A percentile compares a stretch with the other conserved stretches of the same genome.
These are phyloP conservation scores for Ctena decussata DNA, from an alignment of 2,888 invertebrate species.

Conservation along the genomic window DNA sequence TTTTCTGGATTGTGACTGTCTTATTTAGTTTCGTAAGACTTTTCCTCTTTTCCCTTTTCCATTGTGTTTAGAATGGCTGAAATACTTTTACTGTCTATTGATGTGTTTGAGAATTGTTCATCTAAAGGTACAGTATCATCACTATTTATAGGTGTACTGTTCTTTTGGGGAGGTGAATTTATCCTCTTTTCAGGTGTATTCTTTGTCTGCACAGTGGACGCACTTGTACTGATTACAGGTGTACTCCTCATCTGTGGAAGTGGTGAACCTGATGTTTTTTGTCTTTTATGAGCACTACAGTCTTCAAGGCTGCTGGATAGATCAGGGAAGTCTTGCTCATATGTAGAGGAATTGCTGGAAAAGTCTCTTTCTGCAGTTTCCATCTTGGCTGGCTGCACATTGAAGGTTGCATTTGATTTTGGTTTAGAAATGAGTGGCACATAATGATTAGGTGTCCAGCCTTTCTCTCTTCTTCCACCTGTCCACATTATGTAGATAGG, in stretches of 20 bases:
- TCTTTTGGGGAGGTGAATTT: background rate
- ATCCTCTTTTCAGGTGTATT: background rate
- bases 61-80: background rate
- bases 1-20: too few species aligned
- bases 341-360: too few species aligned
- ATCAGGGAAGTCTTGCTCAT: background rate
- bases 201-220: background rate
- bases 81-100: background rate
- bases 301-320: background rate
- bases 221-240: background rate
- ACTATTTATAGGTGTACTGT: background rate
- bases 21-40: too few species aligned
- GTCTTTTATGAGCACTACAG: background rate
- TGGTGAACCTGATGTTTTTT: background rate
- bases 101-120: background rate
- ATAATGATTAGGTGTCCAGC: background rate
- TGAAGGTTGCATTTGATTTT: background rate
- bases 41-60: too few species aligned
- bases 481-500: background rate
- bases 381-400: too few species aligned
- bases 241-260: background rate
- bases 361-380: background rate
- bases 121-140: background rate
- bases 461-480: background rate
- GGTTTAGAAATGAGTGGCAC: background rate